phyloP scores from a whole-genome alignment of 1,140 invertebrate species.

The Laupala kohalensis region DNA sequence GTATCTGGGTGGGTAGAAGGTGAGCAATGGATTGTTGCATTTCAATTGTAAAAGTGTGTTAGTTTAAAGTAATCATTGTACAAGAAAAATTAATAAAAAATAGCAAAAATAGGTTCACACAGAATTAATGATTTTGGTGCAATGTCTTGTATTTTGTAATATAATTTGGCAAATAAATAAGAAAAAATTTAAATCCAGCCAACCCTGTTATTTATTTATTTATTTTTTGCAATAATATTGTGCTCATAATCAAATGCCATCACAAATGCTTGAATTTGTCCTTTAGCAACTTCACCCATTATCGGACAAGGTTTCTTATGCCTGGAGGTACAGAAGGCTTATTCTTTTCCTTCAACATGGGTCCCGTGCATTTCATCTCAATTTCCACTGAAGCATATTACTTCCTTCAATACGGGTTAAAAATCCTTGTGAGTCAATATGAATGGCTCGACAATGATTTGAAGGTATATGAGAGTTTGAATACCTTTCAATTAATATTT shows the following conservation, averaged over 20 bases:
- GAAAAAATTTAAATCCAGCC: background rate
- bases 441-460: conserved; percentile 80
- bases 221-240: background rate
- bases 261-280: conserved; percentile 18
- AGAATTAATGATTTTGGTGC: no score
- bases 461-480: conserved; percentile 21
- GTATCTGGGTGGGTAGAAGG: no score
- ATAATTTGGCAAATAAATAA: background rate
- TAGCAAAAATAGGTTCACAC: no score
- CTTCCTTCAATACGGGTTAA: conserved; percentile 74
- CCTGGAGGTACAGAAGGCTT: conserved; percentile 60
- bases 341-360: conserved; percentile 84
- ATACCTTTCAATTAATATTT: background rate
- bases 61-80: no score
- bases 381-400: conserved; percentile 94
- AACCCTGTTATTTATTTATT: background rate
- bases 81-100: no score
- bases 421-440: conserved; percentile 72
- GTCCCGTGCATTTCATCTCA: conserved; percentile 80
- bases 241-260: background rate
- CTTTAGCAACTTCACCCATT: conserved; percentile 78
- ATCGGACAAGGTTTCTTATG: conserved; percentile 76
- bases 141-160: no score
- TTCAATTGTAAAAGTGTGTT: no score
- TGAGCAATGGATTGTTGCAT: no score